phyloP scores from a whole-genome alignment of 2,113 vertebrate species.

The Irena cyanogastra region DNA sequence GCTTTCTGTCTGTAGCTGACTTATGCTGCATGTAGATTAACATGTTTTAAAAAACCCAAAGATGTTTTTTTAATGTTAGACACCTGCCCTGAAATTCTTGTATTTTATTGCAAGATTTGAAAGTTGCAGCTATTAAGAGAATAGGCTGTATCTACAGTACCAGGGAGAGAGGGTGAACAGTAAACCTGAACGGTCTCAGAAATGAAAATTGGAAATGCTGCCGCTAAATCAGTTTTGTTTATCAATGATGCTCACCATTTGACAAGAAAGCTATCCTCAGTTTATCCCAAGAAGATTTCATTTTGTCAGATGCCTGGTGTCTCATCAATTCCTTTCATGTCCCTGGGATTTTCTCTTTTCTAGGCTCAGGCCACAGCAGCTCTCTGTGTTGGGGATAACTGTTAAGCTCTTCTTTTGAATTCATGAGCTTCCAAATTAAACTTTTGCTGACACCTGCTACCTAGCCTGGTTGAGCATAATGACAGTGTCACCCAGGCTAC shows the following conservation, averaged over 20 bases:
- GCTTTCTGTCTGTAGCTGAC: not conserved
- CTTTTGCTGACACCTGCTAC: conserved; percentile 63
- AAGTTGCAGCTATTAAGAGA: conserved; percentile 1
- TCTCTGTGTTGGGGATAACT: conserved; percentile 21
- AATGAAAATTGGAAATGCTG: not conserved
- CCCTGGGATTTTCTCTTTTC: conserved; percentile 37
- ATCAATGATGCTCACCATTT: not conserved
- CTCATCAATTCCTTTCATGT: conserved; percentile 50
- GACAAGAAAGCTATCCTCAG: not conserved
- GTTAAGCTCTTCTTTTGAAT: conserved; percentile 52
- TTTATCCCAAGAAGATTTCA: not conserved
- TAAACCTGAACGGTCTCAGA: not conserved
- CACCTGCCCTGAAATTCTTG: not conserved
- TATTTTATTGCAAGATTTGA: not conserved
- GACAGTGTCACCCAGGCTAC: not conserved
- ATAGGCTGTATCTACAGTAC: not conserved
- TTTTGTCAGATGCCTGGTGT: not conserved
- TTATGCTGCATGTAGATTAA: not conserved
- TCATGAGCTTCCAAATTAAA: conserved; percentile 63
- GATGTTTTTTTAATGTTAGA: not conserved
- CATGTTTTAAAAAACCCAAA: not conserved
- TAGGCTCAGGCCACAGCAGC: conserved; percentile 31
- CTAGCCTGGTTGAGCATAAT: not conserved
- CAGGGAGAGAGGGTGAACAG: not conserved
- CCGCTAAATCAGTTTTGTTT: not conserved